Conservation (phyloP, 2,797 vertebrate species). For the Bradypodion pumilum region DNA sequence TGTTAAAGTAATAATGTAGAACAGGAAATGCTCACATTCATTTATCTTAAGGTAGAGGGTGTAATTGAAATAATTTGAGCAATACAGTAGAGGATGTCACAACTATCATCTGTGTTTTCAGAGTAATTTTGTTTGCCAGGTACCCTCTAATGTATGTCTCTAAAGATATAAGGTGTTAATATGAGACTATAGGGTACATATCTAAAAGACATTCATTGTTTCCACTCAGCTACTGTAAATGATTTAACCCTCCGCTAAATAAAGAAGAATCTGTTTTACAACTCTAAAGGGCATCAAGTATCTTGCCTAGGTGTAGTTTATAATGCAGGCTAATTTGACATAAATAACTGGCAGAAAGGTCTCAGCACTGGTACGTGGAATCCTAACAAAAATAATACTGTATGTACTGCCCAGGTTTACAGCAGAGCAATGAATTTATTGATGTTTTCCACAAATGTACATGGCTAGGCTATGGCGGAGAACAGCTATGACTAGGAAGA, state of each 20-base stretch:
- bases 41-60: conserved; percentile 74
- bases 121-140: conserved; percentile 85
- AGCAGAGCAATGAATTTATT: background rate
- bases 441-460: background rate
- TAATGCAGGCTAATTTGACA: conserved; percentile 9
- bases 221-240: conserved; percentile 76
- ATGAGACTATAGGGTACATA: conserved; percentile 80
- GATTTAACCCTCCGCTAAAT: conserved; percentile 54
- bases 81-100: conserved; percentile 67
- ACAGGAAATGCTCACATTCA: conserved; percentile 71
- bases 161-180: conserved; percentile 75
- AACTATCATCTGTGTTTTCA: conserved; percentile 76
- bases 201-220: conserved; percentile 78
- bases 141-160: conserved; percentile 76
- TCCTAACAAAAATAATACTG: background rate
- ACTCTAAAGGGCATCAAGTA: conserved; percentile 23
- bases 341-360: background rate
- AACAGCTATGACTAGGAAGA: background rate
- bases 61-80: conserved; percentile 73
- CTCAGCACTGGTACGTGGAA: background rate
- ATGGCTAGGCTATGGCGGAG: background rate
- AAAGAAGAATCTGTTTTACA: conserved; percentile 40
- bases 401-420: too few relatives aligned
- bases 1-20: conserved; percentile 80
- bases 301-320: conserved; percentile 3